Conservation (phyloP, 2,113 vertebrate species). For the Anser brachyrhynchus region DNA sequence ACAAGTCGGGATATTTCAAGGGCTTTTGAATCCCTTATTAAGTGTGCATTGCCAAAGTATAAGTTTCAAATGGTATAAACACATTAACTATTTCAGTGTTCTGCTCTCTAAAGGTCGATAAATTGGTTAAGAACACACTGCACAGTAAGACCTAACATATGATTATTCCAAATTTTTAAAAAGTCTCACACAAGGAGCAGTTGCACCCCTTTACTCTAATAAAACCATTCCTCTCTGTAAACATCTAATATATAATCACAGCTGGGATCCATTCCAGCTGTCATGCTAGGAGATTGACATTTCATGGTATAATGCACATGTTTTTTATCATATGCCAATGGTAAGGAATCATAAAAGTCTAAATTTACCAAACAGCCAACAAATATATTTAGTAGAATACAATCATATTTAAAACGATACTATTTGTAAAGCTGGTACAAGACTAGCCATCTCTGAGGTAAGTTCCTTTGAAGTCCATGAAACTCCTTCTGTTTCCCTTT, state of each 20-base stretch:
- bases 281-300: neutral
- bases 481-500: neutral
- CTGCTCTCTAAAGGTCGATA: neutral
- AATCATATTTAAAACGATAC: neutral
- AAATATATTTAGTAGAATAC: neutral
- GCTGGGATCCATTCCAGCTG: neutral
- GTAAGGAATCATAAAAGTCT: neutral
- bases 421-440: neutral
- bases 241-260: constrained; percentile 3
- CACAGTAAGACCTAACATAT: neutral
- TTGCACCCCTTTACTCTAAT: neutral
- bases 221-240: neutral
- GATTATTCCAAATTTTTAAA: neutral
- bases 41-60: neutral
- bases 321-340: neutral
- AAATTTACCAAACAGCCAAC: neutral
- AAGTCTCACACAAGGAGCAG: neutral
- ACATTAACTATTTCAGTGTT: neutral
- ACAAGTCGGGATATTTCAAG: neutral
- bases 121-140: neutral
- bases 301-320: neutral
- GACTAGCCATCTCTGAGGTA: neutral
- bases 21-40: neutral
- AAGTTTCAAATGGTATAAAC: neutral
- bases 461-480: neutral